These are phyloP conservation scores for Stenodema calcarata DNA, from an alignment of 2,888 invertebrate genomes.

Conservation along the genomic window DNA sequence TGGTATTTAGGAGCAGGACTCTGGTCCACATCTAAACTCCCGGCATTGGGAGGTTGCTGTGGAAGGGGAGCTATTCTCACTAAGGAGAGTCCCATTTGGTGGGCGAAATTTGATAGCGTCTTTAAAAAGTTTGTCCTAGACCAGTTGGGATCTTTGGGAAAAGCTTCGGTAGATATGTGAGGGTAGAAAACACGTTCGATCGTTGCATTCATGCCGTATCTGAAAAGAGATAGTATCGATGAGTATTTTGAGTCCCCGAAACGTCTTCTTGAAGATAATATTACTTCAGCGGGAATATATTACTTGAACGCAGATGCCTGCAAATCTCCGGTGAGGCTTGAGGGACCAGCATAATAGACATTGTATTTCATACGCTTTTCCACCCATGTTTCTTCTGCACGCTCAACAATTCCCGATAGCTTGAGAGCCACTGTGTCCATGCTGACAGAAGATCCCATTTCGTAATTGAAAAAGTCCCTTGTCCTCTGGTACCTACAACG, in stretches of 20 bases:
- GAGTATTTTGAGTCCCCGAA: too few species aligned
- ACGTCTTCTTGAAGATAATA: too few species aligned
- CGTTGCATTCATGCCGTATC: constrained; percentile 52
- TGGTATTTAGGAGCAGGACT: not conserved
- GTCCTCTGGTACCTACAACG: constrained; percentile 67
- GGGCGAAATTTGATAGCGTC: constrained; percentile 15
- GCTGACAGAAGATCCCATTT: constrained; percentile 70
- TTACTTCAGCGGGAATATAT: not conserved
- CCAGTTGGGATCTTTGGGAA: constrained; percentile 46
- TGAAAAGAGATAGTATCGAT: not conserved
- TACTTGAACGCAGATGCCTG: constrained; percentile 61
- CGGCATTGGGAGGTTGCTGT: not conserved
- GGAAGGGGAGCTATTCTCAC: constrained; percentile 10
- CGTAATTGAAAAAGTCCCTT: constrained; percentile 74
- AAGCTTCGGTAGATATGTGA: constrained; percentile 73
- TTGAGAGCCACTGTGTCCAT: constrained; percentile 67
- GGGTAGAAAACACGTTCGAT: constrained; percentile 69
- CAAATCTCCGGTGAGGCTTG: constrained; percentile 70
- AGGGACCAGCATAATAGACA: constrained; percentile 74
- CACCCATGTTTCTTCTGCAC: constrained; percentile 67
- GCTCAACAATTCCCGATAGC: constrained; percentile 67
- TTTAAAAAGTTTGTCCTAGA: not conserved
- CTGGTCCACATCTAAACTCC: not conserved
- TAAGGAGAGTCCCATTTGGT: constrained; percentile 34
- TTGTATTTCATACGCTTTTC: constrained; percentile 69